Percentiles rank a stretch among this genome's conserved stretches.
phyloP scores from a whole-genome alignment of 2,113 vertebrate species.

The Psettodes erumei region DNA sequence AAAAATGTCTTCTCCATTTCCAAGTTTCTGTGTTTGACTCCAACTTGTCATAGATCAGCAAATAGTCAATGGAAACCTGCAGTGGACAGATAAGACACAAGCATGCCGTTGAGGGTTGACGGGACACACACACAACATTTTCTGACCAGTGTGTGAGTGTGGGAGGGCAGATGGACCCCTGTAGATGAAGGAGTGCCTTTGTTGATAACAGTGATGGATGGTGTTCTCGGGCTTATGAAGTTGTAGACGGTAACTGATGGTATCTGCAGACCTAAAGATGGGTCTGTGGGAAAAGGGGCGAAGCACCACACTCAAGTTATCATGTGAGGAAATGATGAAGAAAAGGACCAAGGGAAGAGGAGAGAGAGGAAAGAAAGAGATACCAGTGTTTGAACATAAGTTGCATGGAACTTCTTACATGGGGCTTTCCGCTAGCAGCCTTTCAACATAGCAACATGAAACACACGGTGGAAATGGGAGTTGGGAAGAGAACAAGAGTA shows the following conservation, averaged over 20 bases:
- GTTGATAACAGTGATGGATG: conserved; percentile 65
- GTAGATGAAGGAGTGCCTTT: conserved; percentile 52
- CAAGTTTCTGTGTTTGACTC: conserved; percentile 27
- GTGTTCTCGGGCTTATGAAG: conserved; percentile 31
- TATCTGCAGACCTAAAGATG: conserved; percentile 52
- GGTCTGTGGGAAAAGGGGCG: conserved; percentile 38
- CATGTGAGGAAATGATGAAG: conserved; percentile 7
- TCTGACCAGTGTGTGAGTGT: conserved; percentile 19
- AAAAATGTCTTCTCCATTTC: neutral
- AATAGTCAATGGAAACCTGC: conserved; percentile 24
- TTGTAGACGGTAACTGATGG: conserved; percentile 57
- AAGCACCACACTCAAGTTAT: conserved; percentile 34
- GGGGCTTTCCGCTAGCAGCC: conserved; percentile 53
- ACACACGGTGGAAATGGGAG: conserved; percentile 54
- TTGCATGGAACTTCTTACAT: conserved; percentile 58
- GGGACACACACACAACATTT: conserved; percentile 20
- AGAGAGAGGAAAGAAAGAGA: conserved; percentile 25
- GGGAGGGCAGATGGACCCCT: conserved; percentile 32
- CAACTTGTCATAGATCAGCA: conserved; percentile 5
- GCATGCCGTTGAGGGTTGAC: conserved; percentile 5
- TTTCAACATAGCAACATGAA: conserved; percentile 65
- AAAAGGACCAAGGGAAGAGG: neutral
- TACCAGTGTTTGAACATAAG: conserved; percentile 41
- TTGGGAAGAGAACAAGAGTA: conserved; percentile 56
- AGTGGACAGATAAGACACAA: conserved; percentile 38